Base-by-base conservation (phyloP, 2,113 vertebrate genomes). In the Penelope pileata region DNA sequence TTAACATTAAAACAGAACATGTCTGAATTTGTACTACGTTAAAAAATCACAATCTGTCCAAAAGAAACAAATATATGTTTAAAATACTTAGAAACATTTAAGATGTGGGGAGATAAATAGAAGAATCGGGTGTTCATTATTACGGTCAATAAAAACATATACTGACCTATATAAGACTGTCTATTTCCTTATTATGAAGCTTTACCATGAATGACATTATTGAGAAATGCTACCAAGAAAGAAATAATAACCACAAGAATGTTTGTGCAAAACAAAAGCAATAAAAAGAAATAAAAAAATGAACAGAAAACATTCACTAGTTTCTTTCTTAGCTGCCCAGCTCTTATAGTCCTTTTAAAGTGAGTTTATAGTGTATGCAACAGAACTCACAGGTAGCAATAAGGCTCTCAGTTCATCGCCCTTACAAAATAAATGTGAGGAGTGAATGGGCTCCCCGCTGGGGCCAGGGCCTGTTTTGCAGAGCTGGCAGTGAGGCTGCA, bases 401-500 rank as follows among this genome's bases (percentile, higher is more conserved):
- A 16, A 0, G 1, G 40, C n/a, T 85, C 67, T 69, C n/a, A n/a
- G 58, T 29, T 54, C 16, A 34, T 14, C 10, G 10, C 1, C 10
- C 53, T 42, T 7, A 40, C 13, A 45, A 30, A 51, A 16, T 7
- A 43, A 63, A 8, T 2, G 16, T 63, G 4, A 32, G 60, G 50
- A 56, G 30, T 32, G 30, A 75, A 14, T 16, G 9, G 13, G 40
- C 12, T 53, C 48, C 45, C 40, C 1, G 2, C 42, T 22, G 29
- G 53, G 22, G 16, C 0, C 2, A 63, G n/a, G 32, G 27, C 45
- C 1, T 0, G 38, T n/a, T 47, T 4, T 12, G 10, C 42, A n/a
- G 47, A 15, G 14, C 85, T 2, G 10, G 36, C 27, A 0, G 4
- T 24, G 47, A 62, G 4, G 3, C 51, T 40, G 72, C 30, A 50